Base-by-base conservation (phyloP, 2,888 invertebrate species). In the Philaethria dido region DNA sequence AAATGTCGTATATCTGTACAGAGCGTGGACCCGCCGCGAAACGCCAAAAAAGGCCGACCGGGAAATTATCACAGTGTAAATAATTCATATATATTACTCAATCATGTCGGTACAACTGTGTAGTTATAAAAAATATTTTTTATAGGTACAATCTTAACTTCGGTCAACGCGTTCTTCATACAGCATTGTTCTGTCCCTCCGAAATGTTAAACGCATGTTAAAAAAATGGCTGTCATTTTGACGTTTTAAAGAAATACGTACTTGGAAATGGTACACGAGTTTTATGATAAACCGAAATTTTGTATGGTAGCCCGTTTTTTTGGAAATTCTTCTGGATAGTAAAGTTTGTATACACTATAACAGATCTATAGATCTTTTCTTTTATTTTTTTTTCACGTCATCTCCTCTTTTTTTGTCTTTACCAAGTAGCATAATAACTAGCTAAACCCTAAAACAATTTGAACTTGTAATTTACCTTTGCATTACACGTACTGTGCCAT, bases 61-160 rank as follows among this genome's bases (percentile, higher is more conserved):
- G 80, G 84, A 84, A 80, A 85, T 88, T 87, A 88, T 85, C 86
- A 87, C 88, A 85, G 87, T 83, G 88, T 91, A 88, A 91, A 92
- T 92, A 91, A 90, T 91, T 89, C 89, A 88, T 88, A 80, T 80
- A 85, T 85, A 90, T 89, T 92, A 89, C 91, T 89, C 85, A 91
- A 92, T 90, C 86, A 85, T 83, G 81, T 78, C 76, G 78, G 73
- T 70, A 81, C 83, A 86, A 87, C 86, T 87, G 87, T 85, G 81
- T 81, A 84, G 78, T 84, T 85, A 81, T 76, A 75, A 75, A 76
- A 73, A 77, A 73, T 70, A 77, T 1, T 68, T 76, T 85, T 87
- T 85, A 60, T 65, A 59, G 62, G 54, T 36, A 66, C 69, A 71
- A 60, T 48, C 77, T 81, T 81, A 79, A 81, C 82, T 75, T 78